A percentile compares a stretch with the other conserved stretches of the same genome.
Evolutionary conservation across 2,797 vertebrate genomes (phyloP).

Genomic region (Austrolebias charrua): DNA sequence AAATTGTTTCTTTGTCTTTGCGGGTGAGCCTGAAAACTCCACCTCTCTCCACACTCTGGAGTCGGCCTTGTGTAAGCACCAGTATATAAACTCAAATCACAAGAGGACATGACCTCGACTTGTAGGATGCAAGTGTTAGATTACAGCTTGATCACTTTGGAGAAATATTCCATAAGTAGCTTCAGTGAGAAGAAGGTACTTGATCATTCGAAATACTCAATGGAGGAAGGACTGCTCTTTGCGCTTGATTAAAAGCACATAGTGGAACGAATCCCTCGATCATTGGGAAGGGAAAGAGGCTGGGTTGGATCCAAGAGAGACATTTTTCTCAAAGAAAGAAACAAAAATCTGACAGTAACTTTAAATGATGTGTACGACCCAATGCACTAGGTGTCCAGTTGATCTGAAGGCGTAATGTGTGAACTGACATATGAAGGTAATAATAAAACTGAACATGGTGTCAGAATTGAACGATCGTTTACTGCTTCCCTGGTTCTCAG

Average conservation of each 20-base stretch:
- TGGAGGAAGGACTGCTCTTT: conserved; percentile 29
- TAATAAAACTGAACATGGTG: conserved; percentile 71
- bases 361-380: conserved; percentile 45
- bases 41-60: conserved; percentile 45
- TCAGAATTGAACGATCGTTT: conserved; percentile 62
- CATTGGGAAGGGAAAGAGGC: conserved; percentile 21
- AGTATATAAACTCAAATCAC: conserved; percentile 60
- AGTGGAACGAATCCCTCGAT: conserved; percentile 41
- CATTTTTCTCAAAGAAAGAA: conserved; percentile 18
- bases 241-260: conserved; percentile 24
- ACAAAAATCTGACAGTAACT: conserved; percentile 32
- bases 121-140: conserved; percentile 61
- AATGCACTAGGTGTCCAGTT: conserved; percentile 23
- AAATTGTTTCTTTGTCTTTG: conserved; percentile 73
- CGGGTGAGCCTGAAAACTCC: conserved; percentile 67
- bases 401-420: conserved; percentile 51
- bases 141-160: conserved; percentile 55
- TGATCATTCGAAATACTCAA: conserved; percentile 40
- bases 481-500: conserved; percentile 53
- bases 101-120: conserved; percentile 63
- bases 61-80: conserved; percentile 62
- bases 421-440: conserved; percentile 63
- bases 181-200: conserved; percentile 53
- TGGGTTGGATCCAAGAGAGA: conserved; percentile 36
- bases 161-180: conserved; percentile 64